phyloP scores from a whole-genome alignment of 2,113 vertebrate species.

The Synodontis membranacea region DNA sequence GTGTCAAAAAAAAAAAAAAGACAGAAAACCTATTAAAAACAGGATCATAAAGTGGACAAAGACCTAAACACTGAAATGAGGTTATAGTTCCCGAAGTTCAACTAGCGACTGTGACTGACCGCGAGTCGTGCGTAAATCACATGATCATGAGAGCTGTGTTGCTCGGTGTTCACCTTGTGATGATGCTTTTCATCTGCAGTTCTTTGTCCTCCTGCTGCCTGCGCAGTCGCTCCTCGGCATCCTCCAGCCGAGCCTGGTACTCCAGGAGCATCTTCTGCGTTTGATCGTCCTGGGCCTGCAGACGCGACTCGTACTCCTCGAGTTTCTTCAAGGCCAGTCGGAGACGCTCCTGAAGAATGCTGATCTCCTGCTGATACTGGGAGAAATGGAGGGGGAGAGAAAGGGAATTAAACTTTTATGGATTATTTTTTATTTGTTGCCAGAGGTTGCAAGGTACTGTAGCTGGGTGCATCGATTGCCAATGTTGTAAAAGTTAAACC shows the following conservation, averaged over 20 bases:
- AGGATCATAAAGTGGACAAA: neutral
- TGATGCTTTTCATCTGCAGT: conserved; percentile 99
- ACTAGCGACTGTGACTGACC: neutral
- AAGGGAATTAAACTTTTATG: neutral
- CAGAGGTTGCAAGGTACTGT: neutral
- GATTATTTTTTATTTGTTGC: neutral
- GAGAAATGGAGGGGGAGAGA: neutral
- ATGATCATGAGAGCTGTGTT: neutral
- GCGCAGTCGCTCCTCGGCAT: conserved; percentile 90
- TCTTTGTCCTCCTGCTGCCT: conserved; percentile 97
- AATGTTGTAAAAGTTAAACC: neutral
- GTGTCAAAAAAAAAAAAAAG: neutral
- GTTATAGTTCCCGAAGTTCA: neutral
- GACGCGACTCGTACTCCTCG: conserved; percentile 90
- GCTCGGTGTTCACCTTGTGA: conserved; percentile 81
- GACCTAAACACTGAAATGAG: neutral
- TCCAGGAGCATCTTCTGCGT: conserved; percentile 94
- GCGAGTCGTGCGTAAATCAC: neutral
- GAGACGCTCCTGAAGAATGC: conserved; percentile 91
- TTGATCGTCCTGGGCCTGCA: conserved; percentile 93
- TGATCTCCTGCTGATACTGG: conserved; percentile 91
- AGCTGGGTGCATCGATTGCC: neutral
- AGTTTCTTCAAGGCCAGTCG: conserved; percentile 87
- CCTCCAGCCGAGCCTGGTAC: conserved; percentile 94
- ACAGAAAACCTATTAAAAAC: neutral